Percentiles rank a stretch among this genome's conserved stretches.
Conservation (phyloP, 2,113 vertebrate genomes). For the Polypterus senegalus region DNA sequence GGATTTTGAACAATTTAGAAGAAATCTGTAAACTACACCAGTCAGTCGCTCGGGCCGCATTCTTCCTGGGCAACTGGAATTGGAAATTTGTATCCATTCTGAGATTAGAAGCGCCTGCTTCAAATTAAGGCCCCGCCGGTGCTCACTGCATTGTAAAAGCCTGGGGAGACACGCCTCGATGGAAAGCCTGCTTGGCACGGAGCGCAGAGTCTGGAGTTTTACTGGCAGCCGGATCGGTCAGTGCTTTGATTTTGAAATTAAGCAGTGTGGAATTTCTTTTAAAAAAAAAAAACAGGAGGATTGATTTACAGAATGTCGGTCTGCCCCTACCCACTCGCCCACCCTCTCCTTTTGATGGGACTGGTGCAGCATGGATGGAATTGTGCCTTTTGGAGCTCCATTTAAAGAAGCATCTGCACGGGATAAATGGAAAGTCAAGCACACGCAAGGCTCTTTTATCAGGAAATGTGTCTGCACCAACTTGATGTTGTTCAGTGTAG, state of each 20-base stretch:
- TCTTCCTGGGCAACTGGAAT: constrained; percentile 1
- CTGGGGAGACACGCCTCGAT: constrained; percentile 22
- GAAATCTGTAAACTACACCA: constrained; percentile 9
- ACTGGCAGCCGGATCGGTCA: constrained; percentile 15
- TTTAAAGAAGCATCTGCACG: too few species aligned
- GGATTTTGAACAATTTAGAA: too few species aligned
- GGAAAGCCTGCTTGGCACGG: constrained; percentile 8
- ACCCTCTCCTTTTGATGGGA: too few species aligned
- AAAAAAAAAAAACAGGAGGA: constrained; percentile 13
- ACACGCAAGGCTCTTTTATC: too few species aligned
- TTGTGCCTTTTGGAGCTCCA: too few species aligned
- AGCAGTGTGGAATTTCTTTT: constrained; percentile 8
- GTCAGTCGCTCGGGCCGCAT: constrained; percentile 12
- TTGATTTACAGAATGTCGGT: constrained; percentile 9
- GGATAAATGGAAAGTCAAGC: too few species aligned
- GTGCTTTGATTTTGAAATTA: constrained; percentile 6
- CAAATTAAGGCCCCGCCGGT: constrained; percentile 42
- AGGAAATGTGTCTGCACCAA: too few species aligned
- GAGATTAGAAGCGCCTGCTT: constrained; percentile 40
- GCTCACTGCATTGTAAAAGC: constrained; percentile 44
- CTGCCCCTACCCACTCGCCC: too few species aligned
- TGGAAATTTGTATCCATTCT: constrained; percentile 14
- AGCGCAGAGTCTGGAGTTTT: constrained; percentile 9
- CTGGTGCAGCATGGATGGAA: too few species aligned
- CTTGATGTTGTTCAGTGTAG: too few species aligned